Evolutionary conservation across 2,888 invertebrate genomes (phyloP).

Genomic region (Nebria brevicollis): DNA sequence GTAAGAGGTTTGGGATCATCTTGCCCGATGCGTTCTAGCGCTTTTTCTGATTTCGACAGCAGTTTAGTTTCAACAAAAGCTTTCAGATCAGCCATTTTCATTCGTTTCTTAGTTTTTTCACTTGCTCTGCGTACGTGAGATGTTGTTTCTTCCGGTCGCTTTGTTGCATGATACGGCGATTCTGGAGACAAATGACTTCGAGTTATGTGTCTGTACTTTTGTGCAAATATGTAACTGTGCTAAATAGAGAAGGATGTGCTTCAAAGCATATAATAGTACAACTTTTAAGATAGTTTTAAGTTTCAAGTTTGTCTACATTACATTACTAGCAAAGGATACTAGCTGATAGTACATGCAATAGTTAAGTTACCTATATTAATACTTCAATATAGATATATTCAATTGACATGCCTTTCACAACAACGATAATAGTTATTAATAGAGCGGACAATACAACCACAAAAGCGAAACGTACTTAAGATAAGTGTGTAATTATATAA

Average conservation of each 20-base stretch:
- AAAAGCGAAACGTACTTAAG: conserved; percentile 28
- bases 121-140: conserved; percentile 74
- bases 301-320: background rate
- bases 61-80: conserved; percentile 93
- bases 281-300: conserved; percentile 11
- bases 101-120: conserved; percentile 84
- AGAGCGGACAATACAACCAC: conserved; percentile 40
- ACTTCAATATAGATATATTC: conserved; percentile 6
- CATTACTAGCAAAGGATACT: background rate
- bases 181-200: conserved; percentile 56
- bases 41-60: conserved; percentile 90
- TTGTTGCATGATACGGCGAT: conserved; percentile 62
- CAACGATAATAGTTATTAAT: conserved; percentile 15
- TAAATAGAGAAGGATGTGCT: conserved; percentile 29
- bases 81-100: conserved; percentile 91
- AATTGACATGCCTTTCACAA: conserved; percentile 16
- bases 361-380: conserved; percentile 5
- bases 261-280: conserved; percentile 28
- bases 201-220: conserved; percentile 18
- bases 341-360: conserved; percentile 3
- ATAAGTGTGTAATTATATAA: conserved; percentile 28
- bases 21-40: conserved; percentile 87
- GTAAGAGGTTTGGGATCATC: conserved; percentile 71
- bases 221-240: conserved; percentile 20
- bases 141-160: conserved; percentile 61